These are phyloP conservation scores for Chroicocephalus ridibundus DNA, from an alignment of 2,113 vertebrate genomes.

Conservation along the genomic window DNA sequence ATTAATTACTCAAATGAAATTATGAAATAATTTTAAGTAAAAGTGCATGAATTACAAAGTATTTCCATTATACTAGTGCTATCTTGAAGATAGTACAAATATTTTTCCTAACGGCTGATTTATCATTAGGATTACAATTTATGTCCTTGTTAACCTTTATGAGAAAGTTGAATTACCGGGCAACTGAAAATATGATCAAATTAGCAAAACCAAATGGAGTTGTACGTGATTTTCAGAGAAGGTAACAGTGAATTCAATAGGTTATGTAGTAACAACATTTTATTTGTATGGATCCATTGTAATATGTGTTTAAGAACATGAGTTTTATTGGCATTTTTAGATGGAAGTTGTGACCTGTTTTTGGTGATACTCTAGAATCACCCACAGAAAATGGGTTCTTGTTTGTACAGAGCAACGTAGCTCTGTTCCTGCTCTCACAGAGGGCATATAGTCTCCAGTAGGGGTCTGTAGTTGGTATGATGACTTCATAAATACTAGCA, in stretches of 20 bases:
- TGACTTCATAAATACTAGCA: not conserved
- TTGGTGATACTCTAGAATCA: not conserved
- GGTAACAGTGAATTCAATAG: not conserved
- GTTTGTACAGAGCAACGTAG: conserved; percentile 11
- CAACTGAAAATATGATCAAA: not conserved
- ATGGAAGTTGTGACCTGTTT: conserved; percentile 30
- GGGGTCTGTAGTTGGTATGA: conserved; percentile 17
- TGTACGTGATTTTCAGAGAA: not conserved
- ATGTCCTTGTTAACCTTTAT: not conserved
- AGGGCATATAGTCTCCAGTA: conserved; percentile 4
- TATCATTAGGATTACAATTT: not conserved
- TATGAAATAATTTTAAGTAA: not conserved
- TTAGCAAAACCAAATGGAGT: not conserved
- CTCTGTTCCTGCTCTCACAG: not conserved
- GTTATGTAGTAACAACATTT: not conserved
- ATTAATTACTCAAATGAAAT: not conserved
- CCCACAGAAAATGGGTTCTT: conserved; percentile 19
- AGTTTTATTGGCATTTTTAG: not conserved
- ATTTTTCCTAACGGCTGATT: not conserved
- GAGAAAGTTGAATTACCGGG: not conserved
- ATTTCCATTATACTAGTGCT: not conserved
- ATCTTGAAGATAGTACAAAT: not conserved
- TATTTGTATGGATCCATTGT: not conserved
- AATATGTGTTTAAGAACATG: not conserved
- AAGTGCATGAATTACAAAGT: not conserved